Conservation (phyloP, 2,888 invertebrate species). For the Unio delphinus region DNA sequence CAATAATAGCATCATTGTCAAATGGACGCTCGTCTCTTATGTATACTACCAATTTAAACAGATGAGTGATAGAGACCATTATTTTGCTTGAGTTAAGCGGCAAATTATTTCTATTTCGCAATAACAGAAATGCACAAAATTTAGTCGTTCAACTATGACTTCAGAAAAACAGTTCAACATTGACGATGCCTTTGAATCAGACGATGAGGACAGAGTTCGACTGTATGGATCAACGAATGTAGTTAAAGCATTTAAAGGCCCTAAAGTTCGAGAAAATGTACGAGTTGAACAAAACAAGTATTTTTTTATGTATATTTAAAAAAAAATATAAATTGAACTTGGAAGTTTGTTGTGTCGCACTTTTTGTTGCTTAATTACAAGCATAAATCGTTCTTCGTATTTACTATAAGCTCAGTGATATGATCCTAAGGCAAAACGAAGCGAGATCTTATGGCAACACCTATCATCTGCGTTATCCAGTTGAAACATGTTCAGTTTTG, state of each 20-base stretch:
- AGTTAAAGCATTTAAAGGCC: conserved; percentile 75
- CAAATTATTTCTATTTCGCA: conserved; percentile 1
- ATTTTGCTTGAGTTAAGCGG: conserved; percentile 9
- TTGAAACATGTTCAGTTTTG: too few species aligned
- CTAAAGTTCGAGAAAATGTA: conserved; percentile 19
- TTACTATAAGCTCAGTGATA: too few species aligned
- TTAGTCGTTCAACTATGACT: conserved; percentile 10
- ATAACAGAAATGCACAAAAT: conserved; percentile 3
- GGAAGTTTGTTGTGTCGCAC: too few species aligned
- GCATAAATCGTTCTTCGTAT: too few species aligned
- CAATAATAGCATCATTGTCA: neutral
- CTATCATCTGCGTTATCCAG: too few species aligned
- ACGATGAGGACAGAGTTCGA: conserved; percentile 86
- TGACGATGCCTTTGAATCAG: conserved; percentile 68
- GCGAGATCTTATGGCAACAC: too few species aligned
- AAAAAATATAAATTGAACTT: too few species aligned
- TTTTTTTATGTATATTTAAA: conserved; percentile 3
- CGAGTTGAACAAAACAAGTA: conserved; percentile 17
- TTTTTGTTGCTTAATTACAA: too few species aligned
- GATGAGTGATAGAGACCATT: conserved; percentile 3
- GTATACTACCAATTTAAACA: neutral
- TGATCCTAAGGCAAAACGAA: too few species aligned
- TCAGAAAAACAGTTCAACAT: conserved; percentile 22
- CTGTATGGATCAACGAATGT: conserved; percentile 82
- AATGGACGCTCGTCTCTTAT: neutral